These are phyloP conservation scores for Holothuria scabra DNA, from an alignment of 53 echinoderm and acorn worm species.

Conservation along the genomic window DNA sequence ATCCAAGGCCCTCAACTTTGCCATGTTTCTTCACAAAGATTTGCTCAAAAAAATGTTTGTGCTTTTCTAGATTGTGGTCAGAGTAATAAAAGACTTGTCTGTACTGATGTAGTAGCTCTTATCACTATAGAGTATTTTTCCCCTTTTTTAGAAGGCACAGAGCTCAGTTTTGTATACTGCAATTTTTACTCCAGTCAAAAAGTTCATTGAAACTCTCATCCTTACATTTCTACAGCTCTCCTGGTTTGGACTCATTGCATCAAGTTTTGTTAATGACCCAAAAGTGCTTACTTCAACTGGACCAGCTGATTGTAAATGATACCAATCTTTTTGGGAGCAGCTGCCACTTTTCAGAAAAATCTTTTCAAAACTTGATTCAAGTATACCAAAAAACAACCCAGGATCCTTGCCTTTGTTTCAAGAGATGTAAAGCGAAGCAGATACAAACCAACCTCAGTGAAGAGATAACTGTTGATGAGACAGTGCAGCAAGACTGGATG, in stretches of 20 bases:
- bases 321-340: not conserved
- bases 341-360: not conserved
- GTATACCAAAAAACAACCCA: not conserved
- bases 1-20: no score
- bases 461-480: no score
- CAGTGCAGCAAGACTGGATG: conserved; percentile 12
- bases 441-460: no score
- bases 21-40: no score
- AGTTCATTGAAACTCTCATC: not conserved
- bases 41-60: no score
- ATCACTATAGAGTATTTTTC: not conserved
- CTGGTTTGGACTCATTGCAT: conserved; percentile 3
- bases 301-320: not conserved
- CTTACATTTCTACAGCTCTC: not conserved
- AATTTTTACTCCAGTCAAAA: not conserved
- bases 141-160: not conserved
- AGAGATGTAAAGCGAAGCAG: not conserved
- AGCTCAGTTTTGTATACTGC: not conserved
- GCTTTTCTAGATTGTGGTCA: no score
- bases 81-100: no score
- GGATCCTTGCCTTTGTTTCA: not conserved
- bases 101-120: not conserved
- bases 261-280: not conserved
- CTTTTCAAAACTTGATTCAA: not conserved
- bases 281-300: not conserved